Base-by-base conservation (phyloP, 2,113 vertebrate species). In the Scomber japonicus region DNA sequence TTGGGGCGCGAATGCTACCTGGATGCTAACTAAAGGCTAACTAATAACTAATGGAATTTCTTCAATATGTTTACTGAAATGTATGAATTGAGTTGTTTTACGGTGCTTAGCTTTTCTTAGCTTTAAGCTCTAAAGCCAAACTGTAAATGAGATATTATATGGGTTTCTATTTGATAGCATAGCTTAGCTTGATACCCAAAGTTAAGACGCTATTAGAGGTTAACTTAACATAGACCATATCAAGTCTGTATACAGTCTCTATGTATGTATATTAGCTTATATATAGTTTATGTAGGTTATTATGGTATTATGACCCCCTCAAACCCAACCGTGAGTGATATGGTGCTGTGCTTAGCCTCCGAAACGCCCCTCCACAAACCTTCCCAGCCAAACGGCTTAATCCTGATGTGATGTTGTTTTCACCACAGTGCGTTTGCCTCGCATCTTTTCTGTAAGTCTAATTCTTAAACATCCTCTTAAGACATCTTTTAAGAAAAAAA, bases 1-100 rank as follows among this genome's bases (percentile, higher is more conserved):
- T 60, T 59, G 81, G 40, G 64, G 75, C 75, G 73, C 72, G 49
- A 78, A 67, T 63, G 76, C 45, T 76, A 65, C 14, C 16, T 35
- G 45, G 31, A 54, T 77, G 84, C 82, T 87, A 89, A 54, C 40
- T 14, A 2, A 35, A 5, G 24, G 40, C 9, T 30, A 1, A 15
- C 45, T 27, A 27, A 50, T 2, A 0, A 50, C 2, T 68, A 14
- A 56, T 17, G 16, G 2, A 7, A 16, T 49, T 2, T 31, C 2
- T 30, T 31, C 2, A 24, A 1, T 17, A 6, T 50, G n/a, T 56
- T 57, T 19, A 8, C 16, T 16, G 5, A 15, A 4, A 27, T 61
- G 1, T 17, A 4, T 3, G 15, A 53, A 40, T 9, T 40, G 35
- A 8, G 35, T 40, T 9, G 8, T 40, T 40, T 40, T 9, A 40